Evolutionary conservation across 2,113 vertebrate genomes (phyloP).

Genomic region (Lasiurus cinereus): DNA sequence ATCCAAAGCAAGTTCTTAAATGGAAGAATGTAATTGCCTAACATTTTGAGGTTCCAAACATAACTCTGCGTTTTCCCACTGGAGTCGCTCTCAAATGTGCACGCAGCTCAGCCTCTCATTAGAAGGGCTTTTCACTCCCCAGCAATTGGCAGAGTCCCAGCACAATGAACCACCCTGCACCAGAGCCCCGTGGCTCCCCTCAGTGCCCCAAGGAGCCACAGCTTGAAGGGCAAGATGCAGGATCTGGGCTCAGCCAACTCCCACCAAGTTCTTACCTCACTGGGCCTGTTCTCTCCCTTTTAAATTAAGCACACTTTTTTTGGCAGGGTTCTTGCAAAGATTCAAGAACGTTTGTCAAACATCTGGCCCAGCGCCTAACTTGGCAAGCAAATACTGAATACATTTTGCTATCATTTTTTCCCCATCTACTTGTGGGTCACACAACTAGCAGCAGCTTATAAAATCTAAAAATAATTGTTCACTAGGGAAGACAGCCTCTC

Average conservation of each 20-base stretch:
- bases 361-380: not conserved
- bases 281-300: not conserved
- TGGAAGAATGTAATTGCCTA: not conserved
- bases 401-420: not conserved
- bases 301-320: not conserved
- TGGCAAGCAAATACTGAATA: not conserved
- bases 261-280: not conserved
- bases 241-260: not conserved
- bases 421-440: not conserved
- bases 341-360: not conserved
- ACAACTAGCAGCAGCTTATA: not conserved
- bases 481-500: not conserved
- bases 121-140: not conserved
- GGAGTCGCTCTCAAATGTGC: not conserved
- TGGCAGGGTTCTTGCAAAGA: not conserved
- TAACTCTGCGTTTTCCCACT: not conserved
- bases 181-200: not conserved
- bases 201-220: accelerated
- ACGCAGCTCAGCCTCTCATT: too few species aligned
- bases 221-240: accelerated
- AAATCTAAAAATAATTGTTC: not conserved
- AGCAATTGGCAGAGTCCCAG: accelerated
- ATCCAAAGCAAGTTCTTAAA: not conserved
- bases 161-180: not conserved
- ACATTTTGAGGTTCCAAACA: not conserved